These are phyloP conservation scores for Caenorhabditis angaria DNA, from an alignment of 2,888 invertebrate species.

Conservation along the genomic window DNA sequence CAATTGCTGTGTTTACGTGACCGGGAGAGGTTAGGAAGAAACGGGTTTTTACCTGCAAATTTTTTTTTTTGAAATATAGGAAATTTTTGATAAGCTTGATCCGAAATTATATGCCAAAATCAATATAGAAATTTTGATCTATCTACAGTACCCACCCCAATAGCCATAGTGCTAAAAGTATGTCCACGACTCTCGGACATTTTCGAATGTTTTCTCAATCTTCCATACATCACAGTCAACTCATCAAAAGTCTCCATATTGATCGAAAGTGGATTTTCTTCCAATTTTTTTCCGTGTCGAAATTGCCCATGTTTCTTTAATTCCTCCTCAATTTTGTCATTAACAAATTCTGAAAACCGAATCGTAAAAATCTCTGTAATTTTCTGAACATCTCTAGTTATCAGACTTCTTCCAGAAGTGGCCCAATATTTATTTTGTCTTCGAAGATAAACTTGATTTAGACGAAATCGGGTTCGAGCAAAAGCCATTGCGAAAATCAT, in stretches of 20 bases:
- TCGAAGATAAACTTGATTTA: slow-evolving; percentile 58
- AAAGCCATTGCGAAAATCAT: slow-evolving; percentile 58
- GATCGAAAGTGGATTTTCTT: slow-evolving; percentile 7
- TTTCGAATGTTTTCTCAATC: slow-evolving; percentile 31
- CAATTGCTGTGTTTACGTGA: slow-evolving; percentile 33
- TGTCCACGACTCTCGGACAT: slow-evolving; percentile 34
- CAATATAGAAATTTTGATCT: not conserved
- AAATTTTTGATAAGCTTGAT: no score
- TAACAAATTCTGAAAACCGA: slow-evolving; percentile 38
- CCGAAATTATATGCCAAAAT: no score
- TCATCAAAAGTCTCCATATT: slow-evolving; percentile 42
- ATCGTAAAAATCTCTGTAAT: slow-evolving; percentile 47
- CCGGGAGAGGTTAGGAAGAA: slow-evolving; percentile 35
- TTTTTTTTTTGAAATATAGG: no score
- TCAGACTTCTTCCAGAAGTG: slow-evolving; percentile 49
- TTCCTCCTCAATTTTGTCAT: slow-evolving; percentile 42
- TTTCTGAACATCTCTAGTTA: slow-evolving; percentile 55
- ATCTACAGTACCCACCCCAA: slow-evolving; percentile 16
- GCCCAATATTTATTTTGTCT: slow-evolving; percentile 54
- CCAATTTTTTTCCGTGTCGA: not conserved
- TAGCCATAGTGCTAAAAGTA: slow-evolving; percentile 36
- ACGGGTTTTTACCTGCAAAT: slow-evolving; percentile 43
- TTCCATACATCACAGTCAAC: slow-evolving; percentile 29
- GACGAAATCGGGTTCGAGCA: slow-evolving; percentile 54
- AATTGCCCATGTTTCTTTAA: slow-evolving; percentile 22